Percentiles rank a stretch among this genome's conserved stretches.
Conservation (phyloP, 2,113 vertebrate genomes). For the Phaetusa simplex region DNA sequence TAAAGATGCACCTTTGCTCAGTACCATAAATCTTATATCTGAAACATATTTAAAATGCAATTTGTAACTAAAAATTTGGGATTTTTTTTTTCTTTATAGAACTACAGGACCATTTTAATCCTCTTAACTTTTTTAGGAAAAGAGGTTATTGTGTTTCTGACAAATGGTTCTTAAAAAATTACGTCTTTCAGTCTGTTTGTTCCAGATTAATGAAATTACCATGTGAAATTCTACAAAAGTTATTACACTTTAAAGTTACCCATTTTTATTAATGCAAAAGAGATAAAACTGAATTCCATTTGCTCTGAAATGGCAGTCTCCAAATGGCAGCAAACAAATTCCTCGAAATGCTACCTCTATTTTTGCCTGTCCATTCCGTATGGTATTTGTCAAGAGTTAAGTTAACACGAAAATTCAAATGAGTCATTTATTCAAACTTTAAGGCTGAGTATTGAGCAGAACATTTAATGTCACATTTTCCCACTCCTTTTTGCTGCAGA, state of each 20-base stretch:
- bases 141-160: neutral
- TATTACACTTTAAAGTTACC: constrained; percentile 28
- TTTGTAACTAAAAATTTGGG: neutral
- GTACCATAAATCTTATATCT: neutral
- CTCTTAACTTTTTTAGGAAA: neutral
- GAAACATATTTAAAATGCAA: neutral
- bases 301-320: neutral
- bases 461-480: neutral
- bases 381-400: constrained; percentile 46
- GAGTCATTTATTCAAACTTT: neutral
- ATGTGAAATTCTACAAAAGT: constrained; percentile 36
- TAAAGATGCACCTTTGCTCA: neutral
- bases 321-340: constrained; percentile 21
- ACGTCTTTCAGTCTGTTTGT: neutral
- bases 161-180: neutral
- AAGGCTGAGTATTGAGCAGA: neutral
- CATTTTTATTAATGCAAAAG: constrained; percentile 9
- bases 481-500: neutral
- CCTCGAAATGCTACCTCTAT: neutral
- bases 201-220: constrained; percentile 11
- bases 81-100: neutral
- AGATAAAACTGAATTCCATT: neutral
- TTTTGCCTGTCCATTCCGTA: neutral
- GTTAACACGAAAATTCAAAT: neutral
- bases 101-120: neutral